Evolutionary conservation across 2,113 vertebrate genomes (phyloP).

Genomic region (Burhinus oedicnemus): DNA sequence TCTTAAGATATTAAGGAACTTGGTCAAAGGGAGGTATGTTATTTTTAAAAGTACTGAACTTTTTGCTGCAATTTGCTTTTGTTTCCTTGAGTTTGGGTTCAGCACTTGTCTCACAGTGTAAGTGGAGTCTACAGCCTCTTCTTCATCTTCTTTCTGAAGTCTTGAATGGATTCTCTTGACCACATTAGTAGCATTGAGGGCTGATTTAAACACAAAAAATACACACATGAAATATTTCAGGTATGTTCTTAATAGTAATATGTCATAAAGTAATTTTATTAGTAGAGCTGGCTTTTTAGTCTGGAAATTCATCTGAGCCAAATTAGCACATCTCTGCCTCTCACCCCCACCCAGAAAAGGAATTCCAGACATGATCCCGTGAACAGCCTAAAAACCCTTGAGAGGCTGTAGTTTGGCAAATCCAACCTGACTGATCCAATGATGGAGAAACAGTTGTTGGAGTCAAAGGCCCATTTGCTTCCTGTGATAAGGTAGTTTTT

Average conservation of each 20-base stretch:
- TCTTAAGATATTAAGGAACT: background rate
- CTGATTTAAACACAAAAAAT: conserved; percentile 57
- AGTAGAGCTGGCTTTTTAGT: background rate
- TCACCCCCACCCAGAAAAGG: background rate
- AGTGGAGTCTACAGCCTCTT: background rate
- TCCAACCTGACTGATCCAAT: conserved; percentile 74
- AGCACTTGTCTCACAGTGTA: conserved; percentile 78
- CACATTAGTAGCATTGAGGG: conserved; percentile 84
- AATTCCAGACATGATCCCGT: background rate
- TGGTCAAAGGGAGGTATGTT: background rate
- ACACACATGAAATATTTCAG: background rate
- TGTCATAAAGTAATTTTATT: background rate
- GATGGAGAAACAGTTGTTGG: conserved; percentile 45
- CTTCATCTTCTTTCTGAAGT: conserved; percentile 47
- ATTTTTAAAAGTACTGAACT: conserved; percentile 60
- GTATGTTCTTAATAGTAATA: background rate
- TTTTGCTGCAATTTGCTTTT: conserved; percentile 68
- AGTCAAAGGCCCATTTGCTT: conserved; percentile 19
- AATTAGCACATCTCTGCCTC: background rate
- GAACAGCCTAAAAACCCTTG: background rate
- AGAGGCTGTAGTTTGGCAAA: background rate
- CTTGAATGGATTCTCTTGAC: conserved; percentile 77
- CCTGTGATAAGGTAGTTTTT: conserved; percentile 23
- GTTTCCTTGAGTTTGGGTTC: conserved; percentile 74
- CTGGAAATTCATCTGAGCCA: background rate